These are phyloP conservation scores for Diorhabda elongata DNA, from an alignment of 1,140 invertebrate species.

Conservation along the genomic window DNA sequence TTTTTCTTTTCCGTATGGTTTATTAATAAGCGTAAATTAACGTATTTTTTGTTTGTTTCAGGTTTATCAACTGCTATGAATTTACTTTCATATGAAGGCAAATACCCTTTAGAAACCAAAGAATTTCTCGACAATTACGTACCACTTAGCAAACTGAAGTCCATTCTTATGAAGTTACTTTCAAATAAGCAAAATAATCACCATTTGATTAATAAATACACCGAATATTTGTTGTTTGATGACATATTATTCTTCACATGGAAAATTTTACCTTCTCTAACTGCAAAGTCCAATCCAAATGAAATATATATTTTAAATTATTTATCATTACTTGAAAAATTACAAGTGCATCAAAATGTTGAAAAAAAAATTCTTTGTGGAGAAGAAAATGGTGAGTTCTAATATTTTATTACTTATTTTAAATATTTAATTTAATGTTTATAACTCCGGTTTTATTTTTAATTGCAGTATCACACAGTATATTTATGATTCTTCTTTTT, in stretches of 20 bases:
- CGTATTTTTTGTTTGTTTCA: slow-evolving; percentile 25
- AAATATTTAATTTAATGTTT: too few relatives aligned
- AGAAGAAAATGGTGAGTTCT: slow-evolving; percentile 43
- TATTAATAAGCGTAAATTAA: slow-evolving; percentile 8
- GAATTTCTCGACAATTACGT: slow-evolving; percentile 53
- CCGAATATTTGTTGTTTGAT: slow-evolving; percentile 59
- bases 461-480: too few relatives aligned
- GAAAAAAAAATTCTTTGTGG: slow-evolving; percentile 47
- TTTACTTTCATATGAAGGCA: slow-evolving; percentile 61
- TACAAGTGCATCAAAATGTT: slow-evolving; percentile 42
- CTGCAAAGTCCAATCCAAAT: slow-evolving; percentile 55
- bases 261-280: slow-evolving; percentile 54
- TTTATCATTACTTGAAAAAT: slow-evolving; percentile 61
- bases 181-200: slow-evolving; percentile 51
- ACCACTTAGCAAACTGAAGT: slow-evolving; percentile 57
- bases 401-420: too few relatives aligned
- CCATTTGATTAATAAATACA: slow-evolving; percentile 56
- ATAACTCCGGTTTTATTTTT: too few relatives aligned
- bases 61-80: slow-evolving; percentile 64
- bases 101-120: slow-evolving; percentile 53
- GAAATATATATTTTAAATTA: slow-evolving; percentile 67
- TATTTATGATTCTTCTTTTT: too few relatives aligned
- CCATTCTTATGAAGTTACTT: slow-evolving; percentile 56
- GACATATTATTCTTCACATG: slow-evolving; percentile 61
- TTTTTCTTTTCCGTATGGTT: neutral